Evolutionary conservation across 2,888 invertebrate genomes (phyloP).

Genomic region (Thelaira solivaga): DNA sequence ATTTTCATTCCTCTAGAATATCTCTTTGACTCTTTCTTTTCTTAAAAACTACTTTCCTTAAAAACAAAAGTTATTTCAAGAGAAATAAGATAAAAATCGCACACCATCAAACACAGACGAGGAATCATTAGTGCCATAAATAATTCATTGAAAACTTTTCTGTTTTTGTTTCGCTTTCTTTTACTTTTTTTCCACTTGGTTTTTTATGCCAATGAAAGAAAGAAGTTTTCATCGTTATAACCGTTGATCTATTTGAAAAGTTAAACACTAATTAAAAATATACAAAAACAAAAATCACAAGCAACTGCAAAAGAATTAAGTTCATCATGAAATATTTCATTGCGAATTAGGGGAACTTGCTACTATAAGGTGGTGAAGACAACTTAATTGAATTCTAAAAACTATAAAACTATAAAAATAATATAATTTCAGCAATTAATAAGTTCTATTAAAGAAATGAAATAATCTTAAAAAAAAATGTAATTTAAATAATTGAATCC

Average conservation of each 20-base stretch:
- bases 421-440: no score
- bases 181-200: background rate
- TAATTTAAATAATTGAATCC: no score
- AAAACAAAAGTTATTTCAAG: background rate
- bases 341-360: no score
- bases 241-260: constrained; percentile 42
- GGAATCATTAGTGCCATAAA: constrained; percentile 26
- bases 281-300: constrained; percentile 1
- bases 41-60: no score
- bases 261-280: constrained; percentile 45
- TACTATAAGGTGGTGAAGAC: no score
- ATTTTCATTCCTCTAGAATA: no score
- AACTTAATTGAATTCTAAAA: no score
- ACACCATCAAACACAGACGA: background rate
- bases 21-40: no score
- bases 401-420: no score
- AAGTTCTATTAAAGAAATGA: no score
- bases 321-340: no score
- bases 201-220: background rate
- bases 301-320: background rate
- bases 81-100: background rate
- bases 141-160: constrained; percentile 29
- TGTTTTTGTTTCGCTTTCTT: background rate
- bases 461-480: no score
- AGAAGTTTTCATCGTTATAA: constrained; percentile 7